Base-by-base conservation (phyloP, 1,140 invertebrate genomes). In the Macrocentrus cingulum region DNA sequence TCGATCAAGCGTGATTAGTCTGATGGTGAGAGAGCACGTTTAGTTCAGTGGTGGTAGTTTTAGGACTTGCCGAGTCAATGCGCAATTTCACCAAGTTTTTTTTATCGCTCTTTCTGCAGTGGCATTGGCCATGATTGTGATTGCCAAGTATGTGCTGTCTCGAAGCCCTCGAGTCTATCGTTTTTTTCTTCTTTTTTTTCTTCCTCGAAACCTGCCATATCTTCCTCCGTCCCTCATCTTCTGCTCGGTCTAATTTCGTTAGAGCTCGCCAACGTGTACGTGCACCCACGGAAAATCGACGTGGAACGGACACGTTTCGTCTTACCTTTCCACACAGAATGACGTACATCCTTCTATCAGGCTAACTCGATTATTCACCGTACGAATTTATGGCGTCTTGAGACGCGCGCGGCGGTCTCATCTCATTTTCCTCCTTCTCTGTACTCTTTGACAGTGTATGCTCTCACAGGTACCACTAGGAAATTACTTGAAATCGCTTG, bases 211-310 rank as follows among this genome's bases (percentile, higher is more conserved):
- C 36, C 36, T 15, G 6, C 36, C 36, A 39, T 39, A 15, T 39
- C 8, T 39, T 15, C n/a, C n/a, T n/a, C n/a, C 13, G 13, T 39
- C 32, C 11, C 15, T 36, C 49, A 1, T 29, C 16, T 19, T 46
- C 39, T 19, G n/a, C 34, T 56, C 37, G 22, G 8, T 55, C 57
- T 71, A 71, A 71, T 68, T 66, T 66, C 53, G 63, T 72, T 72
- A 72, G 60, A 63, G 69, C 65, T 52, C 55, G 64, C 13, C 52
- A 44, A 59, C 60, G 53, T 60, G 48, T 61, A 56, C 54, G 48
- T 63, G 53, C 56, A 56, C 16, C 44, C 45, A 23, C 49, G 54
- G 29, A 50, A 53, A 66, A 65, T 59, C 52, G 60, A 67, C 60
- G 49, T 55, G 55, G 60, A 64, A 69, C 63, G 59, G 61, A 61